Conservation (phyloP, 2,888 invertebrate genomes). For the Leucophora obtusa region DNA sequence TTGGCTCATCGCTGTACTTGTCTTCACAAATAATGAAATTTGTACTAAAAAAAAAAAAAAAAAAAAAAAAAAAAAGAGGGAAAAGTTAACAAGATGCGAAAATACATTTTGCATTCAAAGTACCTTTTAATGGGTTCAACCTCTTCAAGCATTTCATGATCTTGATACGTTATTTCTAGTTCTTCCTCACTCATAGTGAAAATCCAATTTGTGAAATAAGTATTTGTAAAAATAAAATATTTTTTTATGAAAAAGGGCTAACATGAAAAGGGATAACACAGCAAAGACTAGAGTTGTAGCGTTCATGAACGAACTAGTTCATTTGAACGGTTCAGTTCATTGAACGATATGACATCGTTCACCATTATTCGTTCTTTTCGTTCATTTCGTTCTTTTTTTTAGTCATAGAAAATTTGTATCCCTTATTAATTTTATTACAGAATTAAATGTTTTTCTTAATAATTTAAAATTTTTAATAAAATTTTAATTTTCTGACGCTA, state of each 20-base stretch:
- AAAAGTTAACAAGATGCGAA: neutral
- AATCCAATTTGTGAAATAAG: slow-evolving; percentile 3
- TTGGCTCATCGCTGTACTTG: slow-evolving; percentile 31
- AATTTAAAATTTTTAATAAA: too few species aligned
- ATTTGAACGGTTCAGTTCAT: too few species aligned
- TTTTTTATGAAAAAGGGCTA: slow-evolving; percentile 51
- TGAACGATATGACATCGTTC: too few species aligned
- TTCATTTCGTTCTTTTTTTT: too few species aligned
- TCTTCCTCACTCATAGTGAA: slow-evolving; percentile 52
- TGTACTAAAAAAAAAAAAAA: slow-evolving; percentile 30
- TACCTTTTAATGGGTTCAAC: slow-evolving; percentile 45
- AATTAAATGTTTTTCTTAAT: too few species aligned
- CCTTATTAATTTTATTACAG: too few species aligned
- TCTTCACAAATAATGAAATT: slow-evolving; percentile 22
- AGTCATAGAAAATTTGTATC: too few species aligned
- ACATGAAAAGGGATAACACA: too few species aligned
- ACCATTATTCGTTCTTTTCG: too few species aligned
- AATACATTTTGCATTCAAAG: neutral
- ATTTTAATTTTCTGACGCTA: too few species aligned
- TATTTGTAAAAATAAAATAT: slow-evolving; percentile 11
- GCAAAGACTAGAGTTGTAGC: slow-evolving; percentile 25
- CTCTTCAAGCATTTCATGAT: slow-evolving; percentile 49
- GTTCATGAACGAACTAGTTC: neutral
- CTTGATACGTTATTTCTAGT: slow-evolving; percentile 44
- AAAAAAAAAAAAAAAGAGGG: too few species aligned